phyloP scores from a whole-genome alignment of 2,888 invertebrate species.

The Aelia acuminata region DNA sequence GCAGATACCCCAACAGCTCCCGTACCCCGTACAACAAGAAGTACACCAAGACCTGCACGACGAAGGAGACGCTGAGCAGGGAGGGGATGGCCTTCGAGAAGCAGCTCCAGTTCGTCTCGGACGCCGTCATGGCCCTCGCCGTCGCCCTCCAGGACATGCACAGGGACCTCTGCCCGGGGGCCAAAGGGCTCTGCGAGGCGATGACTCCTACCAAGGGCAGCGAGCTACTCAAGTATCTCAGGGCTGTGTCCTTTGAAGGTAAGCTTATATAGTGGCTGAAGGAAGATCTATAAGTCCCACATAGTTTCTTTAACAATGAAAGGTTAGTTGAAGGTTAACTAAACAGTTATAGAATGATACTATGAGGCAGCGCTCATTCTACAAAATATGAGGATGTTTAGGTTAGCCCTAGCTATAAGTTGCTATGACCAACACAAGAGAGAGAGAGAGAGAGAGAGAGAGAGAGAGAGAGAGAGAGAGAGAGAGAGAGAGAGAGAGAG shows the following conservation, averaged over 20 bases:
- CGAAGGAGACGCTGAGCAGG: conserved; percentile 80
- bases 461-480: no score
- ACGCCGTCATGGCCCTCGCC: conserved; percentile 95
- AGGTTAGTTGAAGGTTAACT: no score
- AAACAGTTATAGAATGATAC: no score
- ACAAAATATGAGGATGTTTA: no score
- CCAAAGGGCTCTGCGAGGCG: conserved; percentile 83
- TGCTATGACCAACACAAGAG: no score
- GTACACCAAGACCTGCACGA: conserved; percentile 81
- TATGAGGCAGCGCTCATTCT: no score
- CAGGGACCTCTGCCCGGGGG: conserved; percentile 80
- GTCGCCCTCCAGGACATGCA: conserved; percentile 90
- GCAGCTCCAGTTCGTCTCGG: conserved; percentile 96
- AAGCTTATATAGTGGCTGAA: no score
- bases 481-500: no score
- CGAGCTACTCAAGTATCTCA: conserved; percentile 84
- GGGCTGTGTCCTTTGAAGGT: conserved; percentile 92
- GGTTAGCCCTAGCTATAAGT: no score
- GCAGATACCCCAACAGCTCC: conserved; percentile 85
- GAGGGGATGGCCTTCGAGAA: conserved; percentile 90
- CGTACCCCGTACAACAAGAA: conserved; percentile 86
- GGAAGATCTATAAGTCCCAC: no score
- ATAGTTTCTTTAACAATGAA: no score
- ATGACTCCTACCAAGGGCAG: conserved; percentile 94
- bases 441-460: no score